Percentiles rank a stretch among this genome's conserved stretches.
phyloP scores from a whole-genome alignment of 1,140 invertebrate species.

The Drosophila setifemur region DNA sequence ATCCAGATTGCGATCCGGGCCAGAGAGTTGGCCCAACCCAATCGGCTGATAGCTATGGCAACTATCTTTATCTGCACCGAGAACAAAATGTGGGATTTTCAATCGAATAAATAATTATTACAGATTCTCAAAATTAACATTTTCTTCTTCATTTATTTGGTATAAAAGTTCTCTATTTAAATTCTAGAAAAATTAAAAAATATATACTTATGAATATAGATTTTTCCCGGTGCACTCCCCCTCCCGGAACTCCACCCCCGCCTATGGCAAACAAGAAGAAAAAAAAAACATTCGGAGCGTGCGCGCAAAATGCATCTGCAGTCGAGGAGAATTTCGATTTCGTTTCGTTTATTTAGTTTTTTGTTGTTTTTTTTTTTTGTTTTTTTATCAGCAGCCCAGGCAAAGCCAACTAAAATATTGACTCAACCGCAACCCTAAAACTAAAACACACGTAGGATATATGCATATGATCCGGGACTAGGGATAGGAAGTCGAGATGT shows the following conservation, averaged over 20 bases:
- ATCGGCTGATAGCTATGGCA: conserved; percentile 60
- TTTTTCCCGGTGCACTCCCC: not conserved
- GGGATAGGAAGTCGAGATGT: conserved; percentile 27
- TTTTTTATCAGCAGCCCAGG: conserved; percentile 56
- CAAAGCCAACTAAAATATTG: conserved; percentile 65
- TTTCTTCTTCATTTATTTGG: no score
- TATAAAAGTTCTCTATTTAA: not conserved
- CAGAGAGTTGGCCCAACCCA: conserved; percentile 19
- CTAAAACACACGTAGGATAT: conserved; percentile 10
- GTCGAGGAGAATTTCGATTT: conserved; percentile 61
- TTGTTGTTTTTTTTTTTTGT: not conserved
- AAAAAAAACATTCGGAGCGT: no score
- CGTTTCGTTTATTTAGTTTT: conserved; percentile 41
- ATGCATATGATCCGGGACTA: not conserved
- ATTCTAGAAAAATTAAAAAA: not conserved
- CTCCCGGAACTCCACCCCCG: not conserved
- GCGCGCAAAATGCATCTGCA: conserved; percentile 70
- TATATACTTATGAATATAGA: not conserved
- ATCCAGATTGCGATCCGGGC: conserved; percentile 30
- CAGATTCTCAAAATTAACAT: not conserved
- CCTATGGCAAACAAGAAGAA: conserved; percentile 20
- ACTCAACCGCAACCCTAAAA: conserved; percentile 51
- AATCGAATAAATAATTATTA: not conserved
- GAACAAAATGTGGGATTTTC: not conserved
- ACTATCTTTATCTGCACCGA: conserved; percentile 52